A percentile compares a stretch with the other conserved stretches of the same genome.
phyloP scores from a whole-genome alignment of 2,113 vertebrate species.

The Mirza zaza region DNA sequence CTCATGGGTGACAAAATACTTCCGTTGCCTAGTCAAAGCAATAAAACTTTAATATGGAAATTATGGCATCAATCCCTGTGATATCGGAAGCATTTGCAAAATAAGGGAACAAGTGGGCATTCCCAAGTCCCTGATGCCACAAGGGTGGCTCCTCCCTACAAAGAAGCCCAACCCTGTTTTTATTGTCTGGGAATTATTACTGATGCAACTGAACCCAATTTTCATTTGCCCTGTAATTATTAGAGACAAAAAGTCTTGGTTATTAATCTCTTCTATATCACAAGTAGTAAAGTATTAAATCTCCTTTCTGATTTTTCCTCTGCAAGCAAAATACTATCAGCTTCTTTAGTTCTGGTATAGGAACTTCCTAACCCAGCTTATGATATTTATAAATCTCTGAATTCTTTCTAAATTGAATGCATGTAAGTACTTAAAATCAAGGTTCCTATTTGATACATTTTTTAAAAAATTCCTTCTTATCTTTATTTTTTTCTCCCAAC shows the following conservation, averaged over 20 bases:
- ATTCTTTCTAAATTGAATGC: background rate
- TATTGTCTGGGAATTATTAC: background rate
- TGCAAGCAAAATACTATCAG: background rate
- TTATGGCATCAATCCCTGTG: background rate
- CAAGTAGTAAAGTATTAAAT: background rate
- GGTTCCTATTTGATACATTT: background rate
- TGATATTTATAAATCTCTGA: conserved; percentile 11
- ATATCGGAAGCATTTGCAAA: background rate
- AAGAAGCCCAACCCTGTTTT: background rate
- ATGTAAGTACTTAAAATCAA: background rate
- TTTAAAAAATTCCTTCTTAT: background rate
- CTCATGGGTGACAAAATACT: background rate
- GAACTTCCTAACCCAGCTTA: background rate
- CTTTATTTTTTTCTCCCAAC: background rate
- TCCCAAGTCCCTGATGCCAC: background rate
- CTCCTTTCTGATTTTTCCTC: background rate
- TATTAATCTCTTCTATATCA: background rate
- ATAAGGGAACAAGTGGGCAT: background rate
- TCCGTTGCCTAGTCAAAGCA: background rate
- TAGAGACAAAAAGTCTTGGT: background rate
- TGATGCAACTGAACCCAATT: background rate
- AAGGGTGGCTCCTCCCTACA: background rate
- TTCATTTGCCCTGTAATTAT: background rate
- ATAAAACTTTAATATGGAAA: background rate
- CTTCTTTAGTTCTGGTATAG: background rate